Base-by-base conservation (phyloP, 1,140 invertebrate genomes). In the Agraylea sexmaculata region DNA sequence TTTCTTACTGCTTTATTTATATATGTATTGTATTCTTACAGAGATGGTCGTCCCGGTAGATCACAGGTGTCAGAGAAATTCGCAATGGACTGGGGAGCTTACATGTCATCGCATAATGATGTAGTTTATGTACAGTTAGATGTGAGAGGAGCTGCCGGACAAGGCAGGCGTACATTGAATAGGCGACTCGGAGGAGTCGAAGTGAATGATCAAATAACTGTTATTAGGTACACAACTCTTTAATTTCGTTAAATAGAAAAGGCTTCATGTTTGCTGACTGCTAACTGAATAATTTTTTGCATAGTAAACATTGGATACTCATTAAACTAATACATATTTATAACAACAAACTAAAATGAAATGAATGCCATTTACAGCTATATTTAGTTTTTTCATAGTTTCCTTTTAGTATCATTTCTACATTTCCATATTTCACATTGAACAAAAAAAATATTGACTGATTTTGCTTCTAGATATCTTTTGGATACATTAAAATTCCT, bases 51-150 rank as follows among this genome's bases (percentile, higher is more conserved):
- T 18, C 91, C 91, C 8, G 88, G 87, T 11, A 84, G 81, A 42
- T 85, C 88, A 54, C 75, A 81, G 21, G 87, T 92, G 20, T 86
- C 82, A 0, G 84, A 90, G 42, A 75, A 83, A 56, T 93, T 88
- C 63, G 58, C 69, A 23, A 73, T 94, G 43, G 83, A 88, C 55
- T 94, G 89, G 87, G 83, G 84, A 10, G 88, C 85, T 2, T 95
- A 93, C 60, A 82, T 95, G 77, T 85, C 87, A 28, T 90, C 86
- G 43, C 77, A 83, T 41, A 86, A 87, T 53, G 87, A 90, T 61
- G 81, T 91, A 37, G 86, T 96, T 17, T 87, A 89, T 62, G 77
- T 88, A 13, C 78, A 81, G 49, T 65, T 93, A 51, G 91, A 95
- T 64, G 87, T 88, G 0, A 67, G 88, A 29, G 91, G 91, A 2